These are phyloP conservation scores for Capitulum mitella DNA, from an alignment of 2,888 invertebrate species.

Conservation along the genomic window DNA sequence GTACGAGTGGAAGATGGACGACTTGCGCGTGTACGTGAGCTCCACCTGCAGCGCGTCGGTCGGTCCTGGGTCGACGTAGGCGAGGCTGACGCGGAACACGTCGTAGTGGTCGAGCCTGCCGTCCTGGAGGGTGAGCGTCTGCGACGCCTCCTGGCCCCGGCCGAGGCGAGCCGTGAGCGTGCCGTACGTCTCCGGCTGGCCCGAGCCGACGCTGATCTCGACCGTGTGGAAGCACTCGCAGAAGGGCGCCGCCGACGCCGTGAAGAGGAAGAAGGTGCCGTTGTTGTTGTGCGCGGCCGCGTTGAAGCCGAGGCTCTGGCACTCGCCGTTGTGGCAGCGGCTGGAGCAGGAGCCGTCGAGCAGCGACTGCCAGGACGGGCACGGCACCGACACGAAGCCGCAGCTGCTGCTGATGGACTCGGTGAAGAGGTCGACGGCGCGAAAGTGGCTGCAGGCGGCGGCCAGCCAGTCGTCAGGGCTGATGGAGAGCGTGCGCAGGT, in stretches of 20 bases:
- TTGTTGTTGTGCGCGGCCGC: not conserved
- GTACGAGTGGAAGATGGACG: not conserved
- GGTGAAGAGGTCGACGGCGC: constrained; percentile 33
- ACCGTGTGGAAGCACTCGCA: not conserved
- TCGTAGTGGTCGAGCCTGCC: not conserved
- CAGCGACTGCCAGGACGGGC: constrained; percentile 32
- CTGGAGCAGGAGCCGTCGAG: constrained; percentile 20
- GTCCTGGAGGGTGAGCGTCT: not conserved
- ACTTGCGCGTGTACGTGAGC: not conserved
- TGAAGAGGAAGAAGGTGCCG: not conserved
- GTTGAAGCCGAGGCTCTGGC: not conserved
- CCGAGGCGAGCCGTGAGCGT: not conserved
- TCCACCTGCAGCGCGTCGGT: not conserved
- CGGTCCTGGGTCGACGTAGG: not conserved
- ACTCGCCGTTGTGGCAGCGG: not conserved
- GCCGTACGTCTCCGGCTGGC: not conserved
- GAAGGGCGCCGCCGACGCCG: not conserved
- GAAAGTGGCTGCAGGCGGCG: constrained; percentile 31
- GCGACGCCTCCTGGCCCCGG: not conserved
- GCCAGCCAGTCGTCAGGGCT: not conserved
- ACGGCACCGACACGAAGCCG: constrained; percentile 30
- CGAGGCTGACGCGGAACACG: not conserved
- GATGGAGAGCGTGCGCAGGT: not conserved
- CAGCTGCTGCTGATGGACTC: constrained; percentile 35
- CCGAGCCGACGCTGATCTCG: not conserved